Evolutionary conservation across 2,797 vertebrate species (phyloP), one percentile per base, ranked within the genome.

Genomic region (Labeo calbasu): DNA sequence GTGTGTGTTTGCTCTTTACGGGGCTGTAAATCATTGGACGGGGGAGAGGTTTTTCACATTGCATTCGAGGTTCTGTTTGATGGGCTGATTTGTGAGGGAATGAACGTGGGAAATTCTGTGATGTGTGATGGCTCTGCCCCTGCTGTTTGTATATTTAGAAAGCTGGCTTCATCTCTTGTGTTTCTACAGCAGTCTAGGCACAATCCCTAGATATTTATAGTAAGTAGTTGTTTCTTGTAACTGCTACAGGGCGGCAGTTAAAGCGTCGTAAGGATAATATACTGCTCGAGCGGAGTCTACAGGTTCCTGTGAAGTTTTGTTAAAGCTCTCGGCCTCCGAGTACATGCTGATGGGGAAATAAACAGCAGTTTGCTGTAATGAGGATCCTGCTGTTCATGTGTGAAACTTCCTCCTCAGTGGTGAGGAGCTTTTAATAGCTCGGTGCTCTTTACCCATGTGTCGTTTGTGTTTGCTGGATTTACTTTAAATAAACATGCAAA

Each of bases 371-470:
- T 86, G 79, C 90, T 91, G 89, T 93, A 91, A 93, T 93, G 89
- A 91, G 89, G 78, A 89, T 88, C 92, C 91, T 92, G 92, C 92
- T 93, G 91, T 92, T 94, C 90, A 87, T 89, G 84, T 88, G 91
- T 79, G 88, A 82, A 69, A 71, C 79, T 91, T 91, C 89, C 86
- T 92, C 89, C 91, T 89, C 86, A 89, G 89, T 91, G 86, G 87
- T 81, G 77, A 83, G 59, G 88, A 91, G 91, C 90, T 92, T 92
- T 92, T 92, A 91, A 90, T 87, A 90, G 88, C 88, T 76, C 36
- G 63, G 68, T 80, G 63, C 83, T 84, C 36, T 84, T 87, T 69
- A 70, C 63, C 72, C 70, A 72, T 73, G 55, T 85, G 13, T 40
- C 46, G 36, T 71, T 85, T 84, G 63, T 68, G 61, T 61, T 84